These are phyloP conservation scores for Petroica traversi DNA, from an alignment of 2,113 vertebrate species.

Conservation along the genomic window DNA sequence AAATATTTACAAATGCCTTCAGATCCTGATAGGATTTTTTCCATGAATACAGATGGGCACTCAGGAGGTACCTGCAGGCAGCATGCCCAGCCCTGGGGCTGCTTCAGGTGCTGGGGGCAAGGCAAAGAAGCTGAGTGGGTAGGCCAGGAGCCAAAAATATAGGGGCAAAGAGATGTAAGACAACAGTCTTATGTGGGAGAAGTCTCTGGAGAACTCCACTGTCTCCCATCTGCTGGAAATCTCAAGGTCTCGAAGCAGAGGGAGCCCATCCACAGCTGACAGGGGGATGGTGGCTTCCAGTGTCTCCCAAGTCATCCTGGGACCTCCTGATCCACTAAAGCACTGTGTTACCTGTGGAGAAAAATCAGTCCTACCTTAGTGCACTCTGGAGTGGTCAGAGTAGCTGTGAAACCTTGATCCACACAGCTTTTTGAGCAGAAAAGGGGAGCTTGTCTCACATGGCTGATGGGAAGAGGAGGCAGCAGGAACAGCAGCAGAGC, in stretches of 20 bases:
- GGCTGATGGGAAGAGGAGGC: not conserved
- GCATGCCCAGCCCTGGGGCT: accelerated
- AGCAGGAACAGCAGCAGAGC: not conserved
- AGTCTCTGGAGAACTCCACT: not conserved
- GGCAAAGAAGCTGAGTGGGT: not conserved
- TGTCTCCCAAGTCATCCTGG: not conserved
- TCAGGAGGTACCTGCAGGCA: not conserved
- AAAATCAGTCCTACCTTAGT: not conserved
- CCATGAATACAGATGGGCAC: not conserved
- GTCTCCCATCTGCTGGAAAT: not conserved
- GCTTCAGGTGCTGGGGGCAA: not conserved
- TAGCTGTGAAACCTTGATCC: not conserved
- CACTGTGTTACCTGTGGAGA: not conserved
- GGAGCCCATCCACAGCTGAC: not conserved
- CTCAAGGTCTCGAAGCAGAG: accelerated
- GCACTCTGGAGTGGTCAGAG: not conserved
- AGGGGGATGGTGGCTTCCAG: not conserved
- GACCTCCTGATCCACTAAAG: not conserved
- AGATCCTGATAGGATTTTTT: not conserved
- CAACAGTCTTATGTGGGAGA: not conserved
- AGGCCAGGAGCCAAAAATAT: not conserved
- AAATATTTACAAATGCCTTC: not conserved
- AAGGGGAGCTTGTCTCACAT: not conserved
- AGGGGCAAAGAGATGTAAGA: not conserved
- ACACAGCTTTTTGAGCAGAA: not conserved